phyloP scores from a whole-genome alignment of 2,797 vertebrate genomes.

The Tadarida brasiliensis region DNA sequence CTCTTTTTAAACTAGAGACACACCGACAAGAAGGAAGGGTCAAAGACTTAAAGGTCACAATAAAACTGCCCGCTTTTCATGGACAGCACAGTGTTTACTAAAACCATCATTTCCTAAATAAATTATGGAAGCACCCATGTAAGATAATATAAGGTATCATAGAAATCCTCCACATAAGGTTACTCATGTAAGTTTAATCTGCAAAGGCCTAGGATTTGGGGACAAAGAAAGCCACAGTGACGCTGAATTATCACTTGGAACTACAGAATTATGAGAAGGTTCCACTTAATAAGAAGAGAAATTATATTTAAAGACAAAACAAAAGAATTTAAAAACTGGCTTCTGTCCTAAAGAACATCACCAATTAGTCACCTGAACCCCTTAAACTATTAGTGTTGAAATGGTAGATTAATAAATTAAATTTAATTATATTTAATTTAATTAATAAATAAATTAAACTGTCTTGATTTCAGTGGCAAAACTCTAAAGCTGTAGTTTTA shows the following conservation, averaged over 20 bases:
- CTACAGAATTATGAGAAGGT: constrained; percentile 8
- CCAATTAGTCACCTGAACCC: not conserved
- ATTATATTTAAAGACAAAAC: constrained; percentile 51
- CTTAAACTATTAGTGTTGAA: constrained; percentile 22
- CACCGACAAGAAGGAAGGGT: not conserved
- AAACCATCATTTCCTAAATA: constrained; percentile 9
- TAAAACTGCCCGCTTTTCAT: not conserved
- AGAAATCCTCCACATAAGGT: not conserved
- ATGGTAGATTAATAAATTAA: constrained; percentile 3
- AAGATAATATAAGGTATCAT: not conserved
- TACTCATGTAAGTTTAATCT: not conserved
- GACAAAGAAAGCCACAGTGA: not conserved
- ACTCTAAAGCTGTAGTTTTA: not conserved
- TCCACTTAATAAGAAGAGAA: not conserved
- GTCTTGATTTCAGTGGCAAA: not conserved
- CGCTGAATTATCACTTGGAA: not conserved
- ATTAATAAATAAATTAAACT: not conserved
- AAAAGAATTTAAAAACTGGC: constrained; percentile 14
- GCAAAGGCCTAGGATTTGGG: constrained; percentile 11
- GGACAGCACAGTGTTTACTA: not conserved
- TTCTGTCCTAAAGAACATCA: constrained; percentile 24
- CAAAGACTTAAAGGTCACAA: not conserved
- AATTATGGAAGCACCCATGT: not conserved
- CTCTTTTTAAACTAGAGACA: constrained; percentile 37
- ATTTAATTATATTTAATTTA: too few species aligned